Evolutionary conservation across 2,797 vertebrate species (phyloP), one percentile per base, ranked within the genome.

Genomic region (Pogoniulus pusillus): DNA sequence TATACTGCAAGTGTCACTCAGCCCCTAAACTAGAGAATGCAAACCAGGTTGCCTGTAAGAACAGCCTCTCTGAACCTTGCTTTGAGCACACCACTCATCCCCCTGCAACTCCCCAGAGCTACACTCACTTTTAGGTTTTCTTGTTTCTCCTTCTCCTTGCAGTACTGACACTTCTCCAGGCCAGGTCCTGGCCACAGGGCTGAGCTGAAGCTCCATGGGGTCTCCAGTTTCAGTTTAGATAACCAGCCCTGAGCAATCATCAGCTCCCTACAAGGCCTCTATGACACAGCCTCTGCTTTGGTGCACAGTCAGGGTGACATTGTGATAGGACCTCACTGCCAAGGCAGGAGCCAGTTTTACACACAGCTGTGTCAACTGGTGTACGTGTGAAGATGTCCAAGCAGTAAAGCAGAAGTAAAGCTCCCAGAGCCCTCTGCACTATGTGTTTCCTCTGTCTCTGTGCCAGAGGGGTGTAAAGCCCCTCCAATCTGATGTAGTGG

Each of bases 301-400:
- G 16, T 54, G 15, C 53, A 51, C 37, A 43, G 11, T 43, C 30
- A 77, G 37, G 83, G 35, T n/a, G 15, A 84, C 64, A 66, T 4
- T 16, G 22, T 26, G 26, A 32, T 69, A 74, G 54, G 45, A 76
- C 41, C 32, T 60, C 5, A 4, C 55, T 68, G 65, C 51, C 47
- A 80, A 71, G 58, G n/a, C 62, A 82, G 60, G 20, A 79, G 43
- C 29, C 11, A 45, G 41, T 84, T 88, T 60, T 88, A 54, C 39
- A 87, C 1, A 1, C 37, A 74, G 35, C 24, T 5, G 0, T 12
- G 14, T 49, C 3, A 4, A 58, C 16, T 45, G 12, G 14, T 80
- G 17, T 6, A 70, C 29, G 37, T 26, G 76, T 15, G 30, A 80
- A 91, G 69, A 71, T 35, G 13, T 7, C 20, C 32, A 73, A 47